A percentile compares a stretch with the other conserved stretches of the same genome.
These are phyloP conservation scores for Chaetodon auriga DNA, from an alignment of 2,113 vertebrate species.

Conservation along the genomic window DNA sequence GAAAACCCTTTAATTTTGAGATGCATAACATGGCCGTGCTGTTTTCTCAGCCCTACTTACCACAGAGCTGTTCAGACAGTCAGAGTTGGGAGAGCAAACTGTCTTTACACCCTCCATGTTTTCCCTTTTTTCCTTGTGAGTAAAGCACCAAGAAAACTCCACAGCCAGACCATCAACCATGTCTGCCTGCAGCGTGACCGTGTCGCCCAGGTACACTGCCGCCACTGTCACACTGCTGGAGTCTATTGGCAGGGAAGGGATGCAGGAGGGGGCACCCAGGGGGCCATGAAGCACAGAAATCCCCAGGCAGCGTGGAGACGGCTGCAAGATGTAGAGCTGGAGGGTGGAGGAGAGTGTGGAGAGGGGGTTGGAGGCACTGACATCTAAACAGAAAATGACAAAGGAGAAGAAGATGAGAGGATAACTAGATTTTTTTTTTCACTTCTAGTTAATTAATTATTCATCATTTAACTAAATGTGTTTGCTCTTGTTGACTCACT, in stretches of 20 bases:
- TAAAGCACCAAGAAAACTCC: slow-evolving; percentile 22
- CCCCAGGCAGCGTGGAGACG: neutral
- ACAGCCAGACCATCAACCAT: neutral
- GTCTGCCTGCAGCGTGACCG: slow-evolving; percentile 22
- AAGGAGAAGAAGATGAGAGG: neutral
- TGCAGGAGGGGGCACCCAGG: slow-evolving; percentile 4
- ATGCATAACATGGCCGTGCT: too few relatives aligned
- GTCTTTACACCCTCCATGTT: neutral
- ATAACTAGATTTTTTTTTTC: neutral
- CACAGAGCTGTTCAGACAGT: slow-evolving; percentile 31
- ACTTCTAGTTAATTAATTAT: neutral
- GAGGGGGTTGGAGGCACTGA: slow-evolving; percentile 39
- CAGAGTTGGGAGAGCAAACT: neutral
- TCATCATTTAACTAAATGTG: neutral
- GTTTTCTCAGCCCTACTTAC: slow-evolving; percentile 28
- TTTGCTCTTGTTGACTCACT: slow-evolving; percentile 39
- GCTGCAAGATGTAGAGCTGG: slow-evolving; percentile 25
- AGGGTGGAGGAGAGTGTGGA: slow-evolving; percentile 44
- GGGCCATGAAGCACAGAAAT: slow-evolving; percentile 32
- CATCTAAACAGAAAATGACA: slow-evolving; percentile 41
- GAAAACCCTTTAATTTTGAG: neutral
- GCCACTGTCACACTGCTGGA: neutral
- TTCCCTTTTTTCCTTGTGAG: slow-evolving; percentile 1
- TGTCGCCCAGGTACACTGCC: slow-evolving; percentile 18
- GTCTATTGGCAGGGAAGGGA: neutral